Evolutionary conservation across 1,140 invertebrate species (phyloP), one percentile per base, ranked within the genome.

Genomic region (Phocides pigmalion): DNA sequence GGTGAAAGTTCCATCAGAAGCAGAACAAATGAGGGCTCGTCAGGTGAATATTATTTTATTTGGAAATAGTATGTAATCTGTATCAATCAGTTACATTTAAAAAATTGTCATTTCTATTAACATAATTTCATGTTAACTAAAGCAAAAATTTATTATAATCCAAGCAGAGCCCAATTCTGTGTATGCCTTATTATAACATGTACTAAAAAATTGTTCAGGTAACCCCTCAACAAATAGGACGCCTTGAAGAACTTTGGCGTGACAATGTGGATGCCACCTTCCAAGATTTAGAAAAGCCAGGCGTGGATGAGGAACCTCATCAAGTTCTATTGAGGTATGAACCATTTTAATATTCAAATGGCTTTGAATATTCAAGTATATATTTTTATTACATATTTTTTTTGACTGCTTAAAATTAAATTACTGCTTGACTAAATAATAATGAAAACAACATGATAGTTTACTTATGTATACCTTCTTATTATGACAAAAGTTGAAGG

Each of bases 241-340:
- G 99, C 80, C 93, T 99, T 4, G 99, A 99, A 93, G 99, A 99
- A 82, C 87, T 99, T 2, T 99, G 99, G 99, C 98, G 99, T 77
- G 98, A 99, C 49, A 99, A 99, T 86, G 96, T 98, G 1, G 97
- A 99, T 78, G 98, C 99, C 0, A 99, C 97, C 11, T 97, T 99
- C 79, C 97, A 99, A 92, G 98, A 99, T 91, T 91, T 99, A 47
- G 98, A 99, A 84, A 98, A 99, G 81, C 98, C 98, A 0, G 98
- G 98, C 1, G 96, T 99, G 0, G 98, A 99, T 86, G 98, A 98
- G 80, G 98, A 99, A 81, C 98, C 98, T 0, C 97, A 99, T 81
- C 98, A 98, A 86, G 98, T 99, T 20, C 88, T 98, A 25, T 84
- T 98, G 15, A 94, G 96, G 93, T 96, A 42, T 64, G 35, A 53